These are phyloP conservation scores for Eudorcas thomsonii DNA, from an alignment of 2,113 vertebrate species.

Conservation along the genomic window DNA sequence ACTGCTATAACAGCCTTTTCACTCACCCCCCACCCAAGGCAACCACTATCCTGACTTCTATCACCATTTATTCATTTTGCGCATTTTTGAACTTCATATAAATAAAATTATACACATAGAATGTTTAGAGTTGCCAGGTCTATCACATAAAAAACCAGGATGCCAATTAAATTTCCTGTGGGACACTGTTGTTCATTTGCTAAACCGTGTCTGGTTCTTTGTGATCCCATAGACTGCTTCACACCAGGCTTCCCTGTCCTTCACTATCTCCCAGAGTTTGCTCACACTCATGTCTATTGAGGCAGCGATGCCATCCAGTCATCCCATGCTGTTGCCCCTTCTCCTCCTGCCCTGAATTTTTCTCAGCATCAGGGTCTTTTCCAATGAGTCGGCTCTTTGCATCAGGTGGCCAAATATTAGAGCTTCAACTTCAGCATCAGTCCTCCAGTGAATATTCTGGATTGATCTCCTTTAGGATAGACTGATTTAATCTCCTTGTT, in stretches of 20 bases:
- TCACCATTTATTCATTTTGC: neutral
- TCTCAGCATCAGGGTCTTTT: neutral
- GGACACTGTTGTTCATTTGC: neutral
- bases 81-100: neutral
- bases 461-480: neutral
- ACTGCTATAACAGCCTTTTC: neutral
- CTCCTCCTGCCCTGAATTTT: neutral
- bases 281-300: neutral
- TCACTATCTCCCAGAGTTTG: neutral
- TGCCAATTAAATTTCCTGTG: neutral
- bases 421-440: neutral
- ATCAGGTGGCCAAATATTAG: neutral
- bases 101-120: neutral
- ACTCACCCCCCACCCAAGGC: neutral
- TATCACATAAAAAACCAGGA: neutral
- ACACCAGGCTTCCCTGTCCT: neutral
- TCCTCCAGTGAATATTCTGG: neutral
- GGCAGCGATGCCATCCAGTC: neutral
- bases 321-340: neutral
- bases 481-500: neutral
- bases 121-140: neutral
- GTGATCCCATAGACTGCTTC: neutral
- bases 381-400: accelerated
- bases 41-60: neutral
- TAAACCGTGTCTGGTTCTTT: neutral